Evolutionary conservation across 2,888 invertebrate species (phyloP).

Genomic region (Hypomecis atomaria): DNA sequence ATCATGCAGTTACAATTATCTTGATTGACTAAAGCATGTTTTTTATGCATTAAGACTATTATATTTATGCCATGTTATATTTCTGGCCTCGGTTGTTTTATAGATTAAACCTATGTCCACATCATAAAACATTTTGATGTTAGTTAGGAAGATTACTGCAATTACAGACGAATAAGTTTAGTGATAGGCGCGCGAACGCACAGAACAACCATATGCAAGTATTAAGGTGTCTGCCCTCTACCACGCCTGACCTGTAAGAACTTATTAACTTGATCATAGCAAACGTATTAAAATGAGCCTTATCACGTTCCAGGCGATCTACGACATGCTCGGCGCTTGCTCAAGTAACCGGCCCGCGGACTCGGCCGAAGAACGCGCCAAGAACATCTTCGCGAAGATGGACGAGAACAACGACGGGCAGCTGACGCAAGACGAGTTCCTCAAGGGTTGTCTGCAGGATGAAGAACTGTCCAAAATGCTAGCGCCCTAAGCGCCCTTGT

Average conservation of each 20-base stretch:
- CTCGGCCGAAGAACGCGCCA: slow-evolving; percentile 98
- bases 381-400: slow-evolving; percentile 99
- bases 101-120: no score
- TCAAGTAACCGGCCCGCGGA: slow-evolving; percentile 97
- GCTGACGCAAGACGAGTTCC: slow-evolving; percentile 98
- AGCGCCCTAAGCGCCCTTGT: slow-evolving; percentile 89
- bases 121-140: no score
- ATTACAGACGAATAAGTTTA: no score
- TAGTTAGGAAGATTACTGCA: no score
- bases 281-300: not conserved
- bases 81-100: no score
- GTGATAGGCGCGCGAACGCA: no score
- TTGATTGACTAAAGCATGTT: no score
- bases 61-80: no score
- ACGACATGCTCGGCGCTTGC: slow-evolving; percentile 99
- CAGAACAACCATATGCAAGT: not conserved
- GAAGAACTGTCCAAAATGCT: slow-evolving; percentile 98
- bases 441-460: slow-evolving; percentile 98
- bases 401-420: slow-evolving; percentile 99
- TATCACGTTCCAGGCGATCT: slow-evolving; percentile 94
- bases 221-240: not conserved
- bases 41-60: no score
- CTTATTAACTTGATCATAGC: no score
- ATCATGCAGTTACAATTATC: no score
- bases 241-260: no score